phyloP scores from a whole-genome alignment of 2,113 vertebrate species.

The Oncorhynchus kisutch region DNA sequence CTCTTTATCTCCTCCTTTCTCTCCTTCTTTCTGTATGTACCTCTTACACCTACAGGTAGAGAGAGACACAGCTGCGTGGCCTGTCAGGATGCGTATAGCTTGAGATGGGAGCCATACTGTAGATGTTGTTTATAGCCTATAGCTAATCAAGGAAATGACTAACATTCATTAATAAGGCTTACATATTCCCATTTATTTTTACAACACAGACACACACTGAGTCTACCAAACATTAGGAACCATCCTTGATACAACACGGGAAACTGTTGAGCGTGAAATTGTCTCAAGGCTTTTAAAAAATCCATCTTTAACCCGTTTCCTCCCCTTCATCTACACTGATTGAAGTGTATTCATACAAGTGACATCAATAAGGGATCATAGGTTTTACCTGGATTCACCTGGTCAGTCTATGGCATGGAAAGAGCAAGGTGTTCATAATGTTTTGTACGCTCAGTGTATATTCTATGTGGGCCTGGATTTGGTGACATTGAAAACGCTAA shows the following conservation, averaged over 20 bases:
- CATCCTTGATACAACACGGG: neutral
- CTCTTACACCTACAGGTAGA: conserved; percentile 1
- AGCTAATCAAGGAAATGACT: neutral
- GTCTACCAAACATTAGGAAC: neutral
- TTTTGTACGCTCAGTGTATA: neutral
- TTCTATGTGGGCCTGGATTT: neutral
- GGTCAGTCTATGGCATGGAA: too few species aligned
- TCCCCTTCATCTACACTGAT: too few species aligned
- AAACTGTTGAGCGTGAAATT: too few species aligned
- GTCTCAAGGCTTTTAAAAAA: too few species aligned
- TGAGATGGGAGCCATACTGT: neutral
- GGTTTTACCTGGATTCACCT: too few species aligned
- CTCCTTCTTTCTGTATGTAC: neutral
- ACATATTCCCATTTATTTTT: too few species aligned
- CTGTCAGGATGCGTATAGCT: neutral
- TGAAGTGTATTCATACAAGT: too few species aligned
- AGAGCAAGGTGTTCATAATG: too few species aligned
- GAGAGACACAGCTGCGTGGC: neutral
- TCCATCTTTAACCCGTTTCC: too few species aligned
- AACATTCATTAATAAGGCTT: neutral
- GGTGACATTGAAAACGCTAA: conserved; percentile 19
- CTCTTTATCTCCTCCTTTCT: too few species aligned
- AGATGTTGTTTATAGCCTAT: conserved; percentile 24
- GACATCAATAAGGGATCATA: too few species aligned
- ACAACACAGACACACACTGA: too few species aligned